Conservation (phyloP, 2,797 vertebrate genomes). For the Crenuchus spilurus region DNA sequence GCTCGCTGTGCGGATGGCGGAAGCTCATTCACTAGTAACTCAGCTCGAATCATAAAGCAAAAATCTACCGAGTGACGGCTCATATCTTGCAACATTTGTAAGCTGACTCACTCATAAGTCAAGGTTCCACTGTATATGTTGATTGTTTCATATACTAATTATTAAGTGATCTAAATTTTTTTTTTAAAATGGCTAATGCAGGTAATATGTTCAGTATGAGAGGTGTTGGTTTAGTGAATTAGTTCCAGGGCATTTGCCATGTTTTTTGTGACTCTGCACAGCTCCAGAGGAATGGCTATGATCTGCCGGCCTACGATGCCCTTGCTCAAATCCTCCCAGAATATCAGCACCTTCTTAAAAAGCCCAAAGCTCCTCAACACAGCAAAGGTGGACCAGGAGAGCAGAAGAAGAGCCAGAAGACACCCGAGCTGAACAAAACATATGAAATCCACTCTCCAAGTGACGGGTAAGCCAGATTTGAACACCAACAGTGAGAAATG, state of each 20-base stretch:
- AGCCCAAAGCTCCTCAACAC: conserved; percentile 39
- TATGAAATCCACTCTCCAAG: conserved; percentile 57
- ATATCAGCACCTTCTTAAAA: conserved; percentile 31
- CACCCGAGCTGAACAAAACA: conserved; percentile 55
- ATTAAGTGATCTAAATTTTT: too few relatives aligned
- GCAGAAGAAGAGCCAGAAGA: conserved; percentile 35
- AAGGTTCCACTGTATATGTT: too few relatives aligned
- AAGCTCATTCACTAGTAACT: too few relatives aligned
- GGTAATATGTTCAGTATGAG: background rate
- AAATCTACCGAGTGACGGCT: too few relatives aligned
- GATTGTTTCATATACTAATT: too few relatives aligned
- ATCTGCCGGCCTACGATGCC: conserved; percentile 68
- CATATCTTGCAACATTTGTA: too few relatives aligned
- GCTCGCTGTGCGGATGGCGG: too few relatives aligned
- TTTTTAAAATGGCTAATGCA: too few relatives aligned
- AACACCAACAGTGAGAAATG: background rate
- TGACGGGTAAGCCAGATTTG: conserved; percentile 47
- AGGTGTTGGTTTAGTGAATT: background rate
- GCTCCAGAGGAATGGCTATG: conserved; percentile 53
- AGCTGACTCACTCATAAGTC: too few relatives aligned
- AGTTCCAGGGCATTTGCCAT: background rate
- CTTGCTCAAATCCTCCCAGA: conserved; percentile 67
- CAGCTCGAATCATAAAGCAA: too few relatives aligned
- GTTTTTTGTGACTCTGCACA: conserved; percentile 47
- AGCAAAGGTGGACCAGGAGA: conserved; percentile 42